phyloP scores from a whole-genome alignment of 2,888 invertebrate genomes.

The Limnephilus rhombicus region DNA sequence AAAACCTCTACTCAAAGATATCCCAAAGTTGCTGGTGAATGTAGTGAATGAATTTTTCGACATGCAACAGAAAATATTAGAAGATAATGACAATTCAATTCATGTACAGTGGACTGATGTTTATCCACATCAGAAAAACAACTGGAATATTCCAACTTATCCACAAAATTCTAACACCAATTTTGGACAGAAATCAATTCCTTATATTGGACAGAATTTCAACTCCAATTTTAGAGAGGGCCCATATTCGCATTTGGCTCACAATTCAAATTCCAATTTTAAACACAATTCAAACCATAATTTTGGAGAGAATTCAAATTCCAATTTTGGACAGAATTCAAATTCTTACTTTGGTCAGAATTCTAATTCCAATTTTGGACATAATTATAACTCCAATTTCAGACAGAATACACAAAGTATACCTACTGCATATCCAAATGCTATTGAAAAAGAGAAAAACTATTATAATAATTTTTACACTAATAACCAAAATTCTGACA shows the following conservation, averaged over 20 bases:
- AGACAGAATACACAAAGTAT: neutral
- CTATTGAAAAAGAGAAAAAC: neutral
- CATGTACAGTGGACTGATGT: neutral
- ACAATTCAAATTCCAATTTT: neutral
- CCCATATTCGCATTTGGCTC: neutral
- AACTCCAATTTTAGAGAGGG: neutral
- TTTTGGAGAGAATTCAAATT: neutral
- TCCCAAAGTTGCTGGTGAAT: neutral
- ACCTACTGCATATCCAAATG: neutral
- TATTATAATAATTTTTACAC: neutral
- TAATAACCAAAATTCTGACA: neutral
- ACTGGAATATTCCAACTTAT: neutral
- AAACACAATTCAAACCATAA: no score
- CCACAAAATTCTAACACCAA: neutral
- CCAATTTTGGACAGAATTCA: neutral
- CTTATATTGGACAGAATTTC: neutral
- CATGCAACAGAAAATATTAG: neutral
- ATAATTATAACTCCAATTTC: neutral
- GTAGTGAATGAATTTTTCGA: neutral
- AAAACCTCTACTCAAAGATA: conserved; percentile 7
- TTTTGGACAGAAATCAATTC: neutral
- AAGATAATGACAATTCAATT: neutral
- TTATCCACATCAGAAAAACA: neutral
- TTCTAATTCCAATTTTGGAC: neutral
- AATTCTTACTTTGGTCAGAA: neutral